Evolutionary conservation across 2,113 vertebrate species (phyloP).

Genomic region (Hippocampus zosterae): DNA sequence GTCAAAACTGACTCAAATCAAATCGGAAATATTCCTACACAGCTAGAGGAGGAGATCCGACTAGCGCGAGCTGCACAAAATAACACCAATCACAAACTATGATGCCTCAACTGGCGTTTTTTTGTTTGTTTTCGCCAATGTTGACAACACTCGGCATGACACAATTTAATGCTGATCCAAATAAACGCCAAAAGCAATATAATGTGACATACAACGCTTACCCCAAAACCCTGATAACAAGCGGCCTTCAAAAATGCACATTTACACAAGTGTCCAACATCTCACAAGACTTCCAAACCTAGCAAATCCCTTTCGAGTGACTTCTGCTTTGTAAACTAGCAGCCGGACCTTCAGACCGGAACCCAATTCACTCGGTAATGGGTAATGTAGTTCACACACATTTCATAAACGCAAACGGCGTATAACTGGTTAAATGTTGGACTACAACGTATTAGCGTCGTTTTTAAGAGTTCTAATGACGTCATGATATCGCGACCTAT

Average conservation of each 20-base stretch:
- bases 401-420: accelerated
- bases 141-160: not conserved
- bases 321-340: slow-evolving; percentile 51
- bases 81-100: slow-evolving; percentile 14
- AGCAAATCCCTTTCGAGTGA: slow-evolving; percentile 65
- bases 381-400: slow-evolving; percentile 53
- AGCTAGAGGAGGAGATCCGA: not conserved
- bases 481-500: slow-evolving; percentile 7
- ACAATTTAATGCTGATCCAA: too few species aligned
- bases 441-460: slow-evolving; percentile 38
- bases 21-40: not conserved
- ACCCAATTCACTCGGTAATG: not conserved
- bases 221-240: slow-evolving; percentile 34
- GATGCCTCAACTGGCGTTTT: slow-evolving; percentile 1
- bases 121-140: not conserved
- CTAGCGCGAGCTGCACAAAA: not conserved
- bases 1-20: not conserved
- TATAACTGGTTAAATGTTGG: not conserved
- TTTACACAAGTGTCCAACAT: slow-evolving; percentile 40
- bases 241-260: slow-evolving; percentile 17
- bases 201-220: not conserved
- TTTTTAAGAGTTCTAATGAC: slow-evolving; percentile 24
- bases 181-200: not conserved
- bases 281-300: slow-evolving; percentile 35
- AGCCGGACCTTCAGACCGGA: slow-evolving; percentile 18